phyloP scores from a whole-genome alignment of 2,113 vertebrate genomes.

The Crotophaga sulcirostris region DNA sequence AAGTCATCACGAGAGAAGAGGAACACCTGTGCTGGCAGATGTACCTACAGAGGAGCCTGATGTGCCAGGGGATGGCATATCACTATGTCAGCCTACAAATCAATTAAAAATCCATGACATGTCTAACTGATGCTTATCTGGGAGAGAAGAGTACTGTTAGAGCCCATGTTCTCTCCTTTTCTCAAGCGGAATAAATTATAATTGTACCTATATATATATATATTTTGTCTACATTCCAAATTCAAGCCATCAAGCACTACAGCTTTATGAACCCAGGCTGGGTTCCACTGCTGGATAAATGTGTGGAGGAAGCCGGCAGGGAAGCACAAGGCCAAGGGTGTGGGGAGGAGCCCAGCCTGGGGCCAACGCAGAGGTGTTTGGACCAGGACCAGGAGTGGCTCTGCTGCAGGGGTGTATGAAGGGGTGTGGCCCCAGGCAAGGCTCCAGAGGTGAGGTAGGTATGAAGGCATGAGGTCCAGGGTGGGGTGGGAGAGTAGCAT shows the following conservation, averaged over 20 bases:
- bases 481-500: background rate
- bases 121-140: background rate
- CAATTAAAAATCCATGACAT: background rate
- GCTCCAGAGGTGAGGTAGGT: constrained; percentile 18
- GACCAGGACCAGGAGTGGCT: background rate
- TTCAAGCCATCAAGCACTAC: background rate
- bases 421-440: background rate
- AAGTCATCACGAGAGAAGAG: background rate
- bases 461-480: background rate
- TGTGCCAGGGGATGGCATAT: background rate
- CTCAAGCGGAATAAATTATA: background rate
- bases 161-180: background rate
- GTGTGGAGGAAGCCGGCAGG: fast-evolving
- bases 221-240: background rate
- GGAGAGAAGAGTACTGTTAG: background rate
- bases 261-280: background rate
- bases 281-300: background rate
- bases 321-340: background rate
- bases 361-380: background rate
- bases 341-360: background rate
- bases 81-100: background rate
- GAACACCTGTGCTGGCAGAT: background rate
- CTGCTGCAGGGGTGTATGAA: background rate
- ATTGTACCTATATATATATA: background rate
- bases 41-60: background rate